Percentiles rank a stretch among this genome's conserved stretches.
Conservation (phyloP, 2,888 invertebrate species). For the Hyppa rectilinea region DNA sequence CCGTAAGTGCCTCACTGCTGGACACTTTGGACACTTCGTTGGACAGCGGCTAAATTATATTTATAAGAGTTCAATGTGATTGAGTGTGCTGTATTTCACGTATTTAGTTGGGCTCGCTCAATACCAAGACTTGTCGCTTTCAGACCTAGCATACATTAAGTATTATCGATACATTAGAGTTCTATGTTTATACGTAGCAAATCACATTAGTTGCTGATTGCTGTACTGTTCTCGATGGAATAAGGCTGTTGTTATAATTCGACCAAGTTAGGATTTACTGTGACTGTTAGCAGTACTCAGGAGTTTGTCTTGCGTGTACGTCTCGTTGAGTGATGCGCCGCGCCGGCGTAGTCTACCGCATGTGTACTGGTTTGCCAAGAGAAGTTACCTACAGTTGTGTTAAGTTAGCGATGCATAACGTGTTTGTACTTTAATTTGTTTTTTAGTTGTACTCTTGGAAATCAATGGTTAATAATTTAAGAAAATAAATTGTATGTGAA, state of each 20-base stretch:
- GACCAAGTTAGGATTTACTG: slow-evolving; percentile 84
- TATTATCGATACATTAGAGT: slow-evolving; percentile 85
- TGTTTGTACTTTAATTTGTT: slow-evolving; percentile 91
- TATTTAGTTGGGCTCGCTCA: slow-evolving; percentile 89
- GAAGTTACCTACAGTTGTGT: slow-evolving; percentile 91
- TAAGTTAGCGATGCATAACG: slow-evolving; percentile 90
- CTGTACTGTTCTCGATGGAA: slow-evolving; percentile 85
- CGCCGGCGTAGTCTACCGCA: slow-evolving; percentile 84
- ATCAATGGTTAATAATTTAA: slow-evolving; percentile 91
- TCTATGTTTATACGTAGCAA: slow-evolving; percentile 86
- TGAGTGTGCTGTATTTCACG: slow-evolving; percentile 86
- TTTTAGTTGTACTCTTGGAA: slow-evolving; percentile 91
- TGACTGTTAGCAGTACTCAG: slow-evolving; percentile 78
- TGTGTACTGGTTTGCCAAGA: slow-evolving; percentile 89
- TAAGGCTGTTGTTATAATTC: slow-evolving; percentile 84
- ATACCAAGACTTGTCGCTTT: slow-evolving; percentile 89
- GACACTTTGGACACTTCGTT: slow-evolving; percentile 63
- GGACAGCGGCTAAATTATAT: slow-evolving; percentile 55
- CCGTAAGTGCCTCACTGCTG: slow-evolving; percentile 75
- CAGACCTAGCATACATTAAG: slow-evolving; percentile 86
- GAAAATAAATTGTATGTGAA: slow-evolving; percentile 91
- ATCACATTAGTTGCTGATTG: slow-evolving; percentile 86
- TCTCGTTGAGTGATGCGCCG: slow-evolving; percentile 89
- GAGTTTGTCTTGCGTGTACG: slow-evolving; percentile 71
- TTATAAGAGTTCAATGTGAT: slow-evolving; percentile 77